Evolutionary conservation across 1,140 invertebrate species (phyloP).

Genomic region (Camponotus vicinus): DNA sequence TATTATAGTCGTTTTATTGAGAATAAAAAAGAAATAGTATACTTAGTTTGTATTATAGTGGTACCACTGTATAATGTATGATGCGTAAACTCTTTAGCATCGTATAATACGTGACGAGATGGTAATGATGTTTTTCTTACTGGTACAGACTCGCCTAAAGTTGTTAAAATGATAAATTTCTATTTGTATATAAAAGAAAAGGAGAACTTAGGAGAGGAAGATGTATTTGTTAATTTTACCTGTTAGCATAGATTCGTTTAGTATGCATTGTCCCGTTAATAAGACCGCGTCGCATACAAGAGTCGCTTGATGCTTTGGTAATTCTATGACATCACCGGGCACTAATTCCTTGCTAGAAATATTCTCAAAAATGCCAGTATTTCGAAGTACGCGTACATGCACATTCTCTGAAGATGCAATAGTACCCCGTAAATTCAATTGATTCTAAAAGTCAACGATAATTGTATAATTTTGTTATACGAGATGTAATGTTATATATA

Average conservation of each 20-base stretch:
- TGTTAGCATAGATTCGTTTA: conserved; percentile 99
- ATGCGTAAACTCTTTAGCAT: conserved; percentile 82
- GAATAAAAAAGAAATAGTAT: conserved; percentile 14
- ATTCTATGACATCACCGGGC: conserved; percentile 96
- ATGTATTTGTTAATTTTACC: conserved; percentile 87
- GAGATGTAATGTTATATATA: neutral
- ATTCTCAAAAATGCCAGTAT: conserved; percentile 84
- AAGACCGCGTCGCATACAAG: conserved; percentile 97
- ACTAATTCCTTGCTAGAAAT: conserved; percentile 90
- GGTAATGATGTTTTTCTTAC: conserved; percentile 83
- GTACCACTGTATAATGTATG: conserved; percentile 84
- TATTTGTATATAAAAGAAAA: neutral
- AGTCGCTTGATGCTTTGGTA: conserved; percentile 94
- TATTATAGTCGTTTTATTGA: neutral
- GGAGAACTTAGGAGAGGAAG: neutral
- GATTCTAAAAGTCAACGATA: conserved; percentile 87
- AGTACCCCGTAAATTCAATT: conserved; percentile 90
- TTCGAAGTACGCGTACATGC: conserved; percentile 86
- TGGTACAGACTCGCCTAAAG: conserved; percentile 81
- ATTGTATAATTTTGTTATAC: neutral
- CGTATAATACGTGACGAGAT: conserved; percentile 78
- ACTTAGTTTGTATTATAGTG: conserved; percentile 85
- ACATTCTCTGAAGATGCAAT: conserved; percentile 89
- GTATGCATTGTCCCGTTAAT: conserved; percentile 95
- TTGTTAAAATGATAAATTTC: neutral